Percentiles rank a stretch among this genome's conserved stretches.
Conservation (phyloP, 2,113 vertebrate species). For the Circaetus cinerascens region DNA sequence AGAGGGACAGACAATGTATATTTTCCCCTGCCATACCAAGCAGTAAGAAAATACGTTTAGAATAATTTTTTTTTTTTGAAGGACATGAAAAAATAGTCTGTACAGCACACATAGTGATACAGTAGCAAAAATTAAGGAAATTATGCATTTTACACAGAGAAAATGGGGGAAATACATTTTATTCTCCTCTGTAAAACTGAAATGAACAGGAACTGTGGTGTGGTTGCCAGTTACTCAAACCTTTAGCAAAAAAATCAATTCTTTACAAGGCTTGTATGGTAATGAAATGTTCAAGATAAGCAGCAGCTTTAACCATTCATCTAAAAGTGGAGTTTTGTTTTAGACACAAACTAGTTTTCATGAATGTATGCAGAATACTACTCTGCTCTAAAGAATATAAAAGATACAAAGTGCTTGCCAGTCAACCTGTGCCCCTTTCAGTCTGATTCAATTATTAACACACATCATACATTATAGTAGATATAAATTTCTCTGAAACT, state of each 20-base stretch:
- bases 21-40: background rate
- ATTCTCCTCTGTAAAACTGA: background rate
- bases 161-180: fast-evolving
- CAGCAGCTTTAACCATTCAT: background rate
- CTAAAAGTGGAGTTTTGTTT: background rate
- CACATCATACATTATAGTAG: fast-evolving
- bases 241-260: fast-evolving
- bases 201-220: background rate
- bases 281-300: background rate
- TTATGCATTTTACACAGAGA: background rate
- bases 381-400: background rate
- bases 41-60: background rate
- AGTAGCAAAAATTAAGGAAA: background rate
- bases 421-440: background rate
- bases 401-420: background rate
- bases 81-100: background rate
- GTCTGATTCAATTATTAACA: background rate
- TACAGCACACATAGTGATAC: background rate
- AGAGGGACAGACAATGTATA: background rate
- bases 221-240: background rate
- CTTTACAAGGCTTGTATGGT: background rate
- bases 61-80: background rate
- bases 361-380: fast-evolving
- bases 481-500: background rate
- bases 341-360: background rate